Evolutionary conservation across 2,888 invertebrate genomes (phyloP).

Genomic region (Torymus auratus): DNA sequence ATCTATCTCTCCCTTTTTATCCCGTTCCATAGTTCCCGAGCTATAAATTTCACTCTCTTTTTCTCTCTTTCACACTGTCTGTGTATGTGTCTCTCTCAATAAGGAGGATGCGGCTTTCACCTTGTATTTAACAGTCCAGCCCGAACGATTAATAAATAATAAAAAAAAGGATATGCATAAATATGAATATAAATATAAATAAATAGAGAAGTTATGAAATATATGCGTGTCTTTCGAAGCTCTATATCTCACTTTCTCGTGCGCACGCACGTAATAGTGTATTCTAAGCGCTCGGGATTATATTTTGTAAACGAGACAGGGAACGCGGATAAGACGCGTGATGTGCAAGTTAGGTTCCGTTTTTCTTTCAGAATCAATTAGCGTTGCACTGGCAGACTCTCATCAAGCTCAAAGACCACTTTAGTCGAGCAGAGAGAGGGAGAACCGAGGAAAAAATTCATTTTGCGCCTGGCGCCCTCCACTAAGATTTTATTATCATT

Average conservation of each 20-base stretch:
- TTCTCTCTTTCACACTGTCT: conserved; percentile 28
- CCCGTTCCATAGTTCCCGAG: conserved; percentile 21
- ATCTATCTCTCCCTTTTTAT: conserved; percentile 9
- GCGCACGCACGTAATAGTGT: conserved; percentile 54
- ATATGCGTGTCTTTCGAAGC: conserved; percentile 36
- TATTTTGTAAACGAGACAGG: conserved; percentile 62
- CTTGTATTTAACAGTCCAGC: conserved; percentile 6
- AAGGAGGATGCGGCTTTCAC: neutral
- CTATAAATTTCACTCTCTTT: conserved; percentile 38
- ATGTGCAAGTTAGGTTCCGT: conserved; percentile 16
- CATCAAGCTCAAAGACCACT: neutral
- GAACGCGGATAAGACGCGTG: conserved; percentile 41
- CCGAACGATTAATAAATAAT: conserved; percentile 9
- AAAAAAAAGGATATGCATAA: conserved; percentile 13
- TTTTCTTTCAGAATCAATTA: conserved; percentile 52
- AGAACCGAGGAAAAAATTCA: neutral
- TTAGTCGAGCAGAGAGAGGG: neutral
- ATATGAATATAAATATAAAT: too few species aligned
- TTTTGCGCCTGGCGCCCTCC: too few species aligned
- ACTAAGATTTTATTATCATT: too few species aligned
- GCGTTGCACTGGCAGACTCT: conserved; percentile 4
- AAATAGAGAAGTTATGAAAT: conserved; percentile 26
- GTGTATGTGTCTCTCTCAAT: conserved; percentile 36
- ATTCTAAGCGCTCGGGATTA: conserved; percentile 65
- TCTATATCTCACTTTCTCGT: conserved; percentile 39